phyloP scores from a whole-genome alignment of 2,797 vertebrate genomes.

The Macrochelys suwanniensis region DNA sequence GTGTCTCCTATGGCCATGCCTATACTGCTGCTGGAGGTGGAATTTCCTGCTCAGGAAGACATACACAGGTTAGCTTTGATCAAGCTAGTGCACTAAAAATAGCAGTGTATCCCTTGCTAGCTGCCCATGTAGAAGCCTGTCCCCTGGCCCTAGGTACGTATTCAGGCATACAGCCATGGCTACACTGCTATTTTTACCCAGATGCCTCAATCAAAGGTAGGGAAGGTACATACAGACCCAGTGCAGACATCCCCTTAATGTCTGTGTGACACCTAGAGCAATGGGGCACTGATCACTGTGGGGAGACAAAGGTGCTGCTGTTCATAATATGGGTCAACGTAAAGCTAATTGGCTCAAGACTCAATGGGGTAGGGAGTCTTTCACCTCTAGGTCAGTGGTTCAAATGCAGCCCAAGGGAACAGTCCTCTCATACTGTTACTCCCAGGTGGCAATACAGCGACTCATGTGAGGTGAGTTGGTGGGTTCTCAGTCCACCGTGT shows the following conservation, averaged over 20 bases:
- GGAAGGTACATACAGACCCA: neutral
- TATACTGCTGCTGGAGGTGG: neutral
- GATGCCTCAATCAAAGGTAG: neutral
- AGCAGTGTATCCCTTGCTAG: neutral
- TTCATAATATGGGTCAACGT: neutral
- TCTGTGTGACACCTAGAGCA: neutral
- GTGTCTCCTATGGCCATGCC: neutral
- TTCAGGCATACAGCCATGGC: neutral
- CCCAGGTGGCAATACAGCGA: neutral
- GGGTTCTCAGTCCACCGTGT: neutral
- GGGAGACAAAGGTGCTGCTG: neutral
- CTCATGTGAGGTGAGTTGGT: neutral
- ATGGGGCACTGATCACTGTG: rapidly evolving
- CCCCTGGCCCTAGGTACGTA: neutral
- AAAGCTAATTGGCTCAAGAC: rapidly evolving
- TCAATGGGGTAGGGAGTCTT: neutral
- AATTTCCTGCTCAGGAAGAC: neutral
- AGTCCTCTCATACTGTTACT: rapidly evolving
- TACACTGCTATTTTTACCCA: neutral
- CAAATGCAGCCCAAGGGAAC: rapidly evolving
- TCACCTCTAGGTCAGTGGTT: neutral
- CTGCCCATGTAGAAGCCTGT: neutral
- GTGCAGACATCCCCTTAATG: neutral
- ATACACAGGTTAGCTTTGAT: neutral
- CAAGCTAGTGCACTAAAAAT: neutral